Conservation (phyloP, 2,797 vertebrate genomes). For the Meda fulgida region DNA sequence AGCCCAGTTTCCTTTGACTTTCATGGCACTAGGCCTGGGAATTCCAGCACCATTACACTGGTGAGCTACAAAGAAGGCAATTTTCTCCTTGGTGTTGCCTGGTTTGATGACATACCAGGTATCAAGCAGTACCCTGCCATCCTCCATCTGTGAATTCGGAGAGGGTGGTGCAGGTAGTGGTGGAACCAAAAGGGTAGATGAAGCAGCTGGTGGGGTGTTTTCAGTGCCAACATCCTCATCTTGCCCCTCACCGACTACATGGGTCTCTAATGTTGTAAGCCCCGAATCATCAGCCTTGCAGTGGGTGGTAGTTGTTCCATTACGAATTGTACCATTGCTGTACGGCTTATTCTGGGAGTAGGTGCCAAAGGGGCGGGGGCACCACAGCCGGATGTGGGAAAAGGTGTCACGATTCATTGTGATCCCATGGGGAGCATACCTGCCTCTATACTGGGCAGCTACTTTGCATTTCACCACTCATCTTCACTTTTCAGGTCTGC, state of each 20-base stretch:
- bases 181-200: conserved; percentile 62
- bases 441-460: conserved; percentile 77
- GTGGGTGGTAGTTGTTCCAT: conserved; percentile 65
- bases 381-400: conserved; percentile 94
- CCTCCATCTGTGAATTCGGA: conserved; percentile 79
- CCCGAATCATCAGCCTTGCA: conserved; percentile 74
- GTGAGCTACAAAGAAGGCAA: conserved; percentile 96
- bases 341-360: conserved; percentile 89
- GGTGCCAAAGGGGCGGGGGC: conserved; percentile 92
- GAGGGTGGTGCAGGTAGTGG: conserved; percentile 64
- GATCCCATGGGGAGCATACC: conserved; percentile 69
- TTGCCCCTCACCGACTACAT: conserved; percentile 61
- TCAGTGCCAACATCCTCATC: conserved; percentile 80
- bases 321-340: conserved; percentile 70
- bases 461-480: conserved; percentile 68
- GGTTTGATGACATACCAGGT: conserved; percentile 99
- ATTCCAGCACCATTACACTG: conserved; percentile 85
- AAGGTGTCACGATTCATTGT: conserved; percentile 92
- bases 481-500: conserved; percentile 60
- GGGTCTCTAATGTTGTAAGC: conserved; percentile 64
- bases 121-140: conserved; percentile 91
- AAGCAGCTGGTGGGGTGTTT: conserved; percentile 77
- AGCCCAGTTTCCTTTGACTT: conserved; percentile 95
- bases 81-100: conserved; percentile 97
- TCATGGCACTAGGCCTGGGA: conserved; percentile 87